Base-by-base conservation (phyloP, 1,140 invertebrate species). In the Trypoxylus dichotomus region DNA sequence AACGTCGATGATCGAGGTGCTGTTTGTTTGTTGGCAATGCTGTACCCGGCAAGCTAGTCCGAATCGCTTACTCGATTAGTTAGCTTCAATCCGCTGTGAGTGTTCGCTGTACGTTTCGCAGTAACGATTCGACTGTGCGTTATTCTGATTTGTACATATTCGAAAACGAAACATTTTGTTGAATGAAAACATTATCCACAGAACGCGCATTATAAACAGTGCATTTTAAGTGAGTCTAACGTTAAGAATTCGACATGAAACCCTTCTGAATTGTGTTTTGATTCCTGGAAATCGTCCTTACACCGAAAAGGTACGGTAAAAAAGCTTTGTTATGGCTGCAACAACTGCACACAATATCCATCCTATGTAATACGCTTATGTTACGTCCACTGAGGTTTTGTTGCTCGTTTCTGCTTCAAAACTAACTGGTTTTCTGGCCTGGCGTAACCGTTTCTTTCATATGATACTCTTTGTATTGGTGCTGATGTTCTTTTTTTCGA, bases 311-410 rank as follows among this genome's bases (percentile, higher is more conserved):
- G 47, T 54, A 54, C 15, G 13, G 47, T 19, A 54, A 54, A 54
- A 54, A 54, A 54, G 47, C 47, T 54, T 54, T 54, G 47, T 54
- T 54, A 54, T 54, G 47, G 47, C 47, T 54, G 47, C 47, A 19
- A 54, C 47, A 19, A 19, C 47, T 54, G n/a, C 1, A 7, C 10
- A 37, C 32, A 37, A 37, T 37, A 37, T 37, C 32, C 10, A 8
- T 37, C 10, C 1, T 37, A 37, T 37, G 32, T 37, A n/a, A n/a
- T n/a, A 37, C 32, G 32, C 3, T 37, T 37, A 37, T 37, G 32
- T 37, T 37, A 37, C 10, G 32, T 8, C 32, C 32, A 37, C 5
- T 37, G 5, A 37, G 32, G 32, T 37, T 37, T 37, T 37, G 32
- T 37, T 37, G 32, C 10, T 37, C 10, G 5, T 37, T 37, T 37